Evolutionary conservation across 2,113 vertebrate species (phyloP), one percentile per base, ranked within the genome.

Genomic region (Grus americana): DNA sequence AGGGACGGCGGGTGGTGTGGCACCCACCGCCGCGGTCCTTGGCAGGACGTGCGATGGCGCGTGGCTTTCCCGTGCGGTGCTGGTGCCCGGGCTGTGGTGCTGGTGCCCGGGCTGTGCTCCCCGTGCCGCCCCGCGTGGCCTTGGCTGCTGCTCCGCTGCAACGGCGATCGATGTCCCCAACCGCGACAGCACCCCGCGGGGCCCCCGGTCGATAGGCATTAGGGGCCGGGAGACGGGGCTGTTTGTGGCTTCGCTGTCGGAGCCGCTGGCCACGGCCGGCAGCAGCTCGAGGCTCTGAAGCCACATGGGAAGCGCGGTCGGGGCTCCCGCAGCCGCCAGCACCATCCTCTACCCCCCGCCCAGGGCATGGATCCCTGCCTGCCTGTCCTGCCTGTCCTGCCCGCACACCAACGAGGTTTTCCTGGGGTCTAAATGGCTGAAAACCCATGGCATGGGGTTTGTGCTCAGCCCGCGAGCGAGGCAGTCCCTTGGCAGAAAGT

Each of bases 41-140:
- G 32, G 36, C 30, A 13, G 6, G 57, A 38, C 2, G 3, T 0
- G 1, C 0, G 4, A 3, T 13, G 61, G 63, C 42, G 8, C 2
- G 0, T 0, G 7, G 42, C 42, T 55, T 42, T 34, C 61, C 47
- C 2, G 1, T 3, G 2, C 1, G 3, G 50, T 9, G 49, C 76
- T 7, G n/a, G 23, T 24, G 30, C 38, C 17, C 3, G 2, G 32
- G 40, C 24, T 23, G 10, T 1, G 16, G 44, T 7, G 20, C 71
- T 27, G 34, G 17, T 42, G 62, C 49, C 34, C 1, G 6, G 40
- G 61, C 73, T 38, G 29, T 4, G 34, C n/a, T 76, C 52, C 18
- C 17, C 2, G 0, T 19, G 67, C 47, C 12, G 1, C 40, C 29
- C 30, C 2, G 0, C 2, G 1, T 2, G 7, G 27, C 71, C 34